A percentile compares a stretch with the other conserved stretches of the same genome.
Evolutionary conservation across 2,113 vertebrate genomes (phyloP).

Genomic region (Odocoileus hemionus): DNA sequence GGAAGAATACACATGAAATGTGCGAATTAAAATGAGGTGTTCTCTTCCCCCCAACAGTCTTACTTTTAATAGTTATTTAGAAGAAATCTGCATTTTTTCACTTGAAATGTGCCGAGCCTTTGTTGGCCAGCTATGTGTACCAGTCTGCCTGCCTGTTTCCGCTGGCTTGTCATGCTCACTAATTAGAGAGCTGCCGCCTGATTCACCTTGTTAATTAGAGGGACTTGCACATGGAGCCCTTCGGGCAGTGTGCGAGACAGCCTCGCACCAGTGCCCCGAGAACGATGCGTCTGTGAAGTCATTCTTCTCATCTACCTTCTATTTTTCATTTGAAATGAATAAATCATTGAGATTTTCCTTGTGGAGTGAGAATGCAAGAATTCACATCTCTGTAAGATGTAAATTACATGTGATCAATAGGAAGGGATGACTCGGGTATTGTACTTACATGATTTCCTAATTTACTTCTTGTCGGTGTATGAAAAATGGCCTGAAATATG

Average conservation of each 20-base stretch:
- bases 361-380: conserved; percentile 93
- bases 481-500: conserved; percentile 77
- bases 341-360: conserved; percentile 98
- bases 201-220: conserved; percentile 99
- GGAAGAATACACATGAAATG: conserved; percentile 62
- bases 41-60: not conserved
- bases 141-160: conserved; percentile 90
- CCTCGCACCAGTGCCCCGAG: conserved; percentile 93
- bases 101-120: conserved; percentile 70
- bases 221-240: conserved; percentile 94
- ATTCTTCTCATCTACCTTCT: conserved; percentile 98
- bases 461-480: conserved; percentile 81
- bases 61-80: conserved; percentile 80
- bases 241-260: conserved; percentile 87
- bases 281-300: conserved; percentile 94
- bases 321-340: conserved; percentile 98
- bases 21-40: conserved; percentile 61
- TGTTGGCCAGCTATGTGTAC: conserved; percentile 85
- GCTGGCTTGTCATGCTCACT: conserved; percentile 98
- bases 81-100: conserved; percentile 65
- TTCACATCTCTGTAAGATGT: conserved; percentile 94
- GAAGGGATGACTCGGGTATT: conserved; percentile 83
- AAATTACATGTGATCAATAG: conserved; percentile 99
- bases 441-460: conserved; percentile 83
- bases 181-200: conserved; percentile 98